A percentile compares a stretch with the other conserved stretches of the same genome.
Conservation (phyloP, 2,797 vertebrate genomes). For the Meriones psammophilus region DNA sequence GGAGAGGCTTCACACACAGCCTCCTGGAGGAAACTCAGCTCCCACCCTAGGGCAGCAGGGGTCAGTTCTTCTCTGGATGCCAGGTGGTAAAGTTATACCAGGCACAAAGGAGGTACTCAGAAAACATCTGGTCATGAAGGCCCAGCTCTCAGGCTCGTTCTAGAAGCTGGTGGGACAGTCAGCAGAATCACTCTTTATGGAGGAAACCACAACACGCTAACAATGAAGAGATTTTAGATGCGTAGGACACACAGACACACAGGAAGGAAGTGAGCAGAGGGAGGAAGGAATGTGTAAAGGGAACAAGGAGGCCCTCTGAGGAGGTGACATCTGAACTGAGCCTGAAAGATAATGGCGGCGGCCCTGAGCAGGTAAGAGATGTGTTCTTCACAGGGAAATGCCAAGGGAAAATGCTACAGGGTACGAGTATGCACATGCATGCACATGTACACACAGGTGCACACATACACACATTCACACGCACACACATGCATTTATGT, state of each 20-base stretch:
- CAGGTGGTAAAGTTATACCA: neutral
- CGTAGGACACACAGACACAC: too few relatives aligned
- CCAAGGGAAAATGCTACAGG: neutral
- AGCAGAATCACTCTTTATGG: neutral
- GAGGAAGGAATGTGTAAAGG: neutral
- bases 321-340: neutral
- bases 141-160: neutral
- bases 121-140: neutral
- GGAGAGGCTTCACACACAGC: neutral
- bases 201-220: neutral
- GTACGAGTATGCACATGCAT: too few relatives aligned
- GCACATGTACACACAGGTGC: neutral
- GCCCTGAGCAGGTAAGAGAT: neutral
- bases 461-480: neutral
- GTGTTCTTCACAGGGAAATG: neutral
- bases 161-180: neutral
- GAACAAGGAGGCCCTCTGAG: neutral
- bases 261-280: neutral
- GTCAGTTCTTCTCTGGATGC: neutral
- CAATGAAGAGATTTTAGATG: neutral
- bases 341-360: neutral
- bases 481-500: neutral
- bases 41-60: neutral
- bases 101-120: neutral
- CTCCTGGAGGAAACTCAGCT: neutral